phyloP scores from a whole-genome alignment of 92 coral and sea anemone genomes.

The Paramuricea clavata region DNA sequence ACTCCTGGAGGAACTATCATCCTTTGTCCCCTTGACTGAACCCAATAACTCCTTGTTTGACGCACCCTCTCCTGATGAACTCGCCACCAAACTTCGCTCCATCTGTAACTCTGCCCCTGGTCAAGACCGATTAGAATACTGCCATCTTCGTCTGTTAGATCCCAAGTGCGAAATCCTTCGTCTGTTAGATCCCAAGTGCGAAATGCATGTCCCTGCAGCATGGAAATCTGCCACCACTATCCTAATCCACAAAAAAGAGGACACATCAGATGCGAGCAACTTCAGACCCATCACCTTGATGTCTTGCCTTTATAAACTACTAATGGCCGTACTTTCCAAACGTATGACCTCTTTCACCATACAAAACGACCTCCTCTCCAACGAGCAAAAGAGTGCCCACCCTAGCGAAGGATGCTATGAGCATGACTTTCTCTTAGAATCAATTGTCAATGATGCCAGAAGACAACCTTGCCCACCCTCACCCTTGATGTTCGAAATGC shows the following conservation, averaged over 20 bases:
- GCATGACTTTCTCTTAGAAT: too few relatives aligned
- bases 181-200: background rate
- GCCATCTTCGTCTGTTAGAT: conserved; percentile 11
- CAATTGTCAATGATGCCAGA: too few relatives aligned
- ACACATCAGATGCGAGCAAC: background rate
- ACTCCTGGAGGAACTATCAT: background rate
- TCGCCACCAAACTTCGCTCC: background rate
- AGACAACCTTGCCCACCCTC: too few relatives aligned
- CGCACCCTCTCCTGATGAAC: background rate
- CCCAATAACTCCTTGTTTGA: background rate
- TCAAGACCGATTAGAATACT: conserved; percentile 7
- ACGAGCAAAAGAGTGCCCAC: too few relatives aligned
- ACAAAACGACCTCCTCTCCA: background rate
- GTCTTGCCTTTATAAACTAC: background rate
- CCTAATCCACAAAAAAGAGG: background rate
- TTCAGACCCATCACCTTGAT: background rate
- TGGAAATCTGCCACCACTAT: background rate
- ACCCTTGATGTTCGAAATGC: background rate
- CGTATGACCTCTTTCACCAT: background rate
- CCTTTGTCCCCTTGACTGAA: background rate
- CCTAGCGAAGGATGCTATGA: too few relatives aligned
- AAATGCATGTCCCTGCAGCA: background rate
- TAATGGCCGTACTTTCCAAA: background rate
- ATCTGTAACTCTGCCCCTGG: conserved; percentile 9
- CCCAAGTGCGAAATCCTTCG: conserved; percentile 13